These are phyloP conservation scores for Cettia cetti DNA, from an alignment of 2,113 vertebrate species.

Conservation along the genomic window DNA sequence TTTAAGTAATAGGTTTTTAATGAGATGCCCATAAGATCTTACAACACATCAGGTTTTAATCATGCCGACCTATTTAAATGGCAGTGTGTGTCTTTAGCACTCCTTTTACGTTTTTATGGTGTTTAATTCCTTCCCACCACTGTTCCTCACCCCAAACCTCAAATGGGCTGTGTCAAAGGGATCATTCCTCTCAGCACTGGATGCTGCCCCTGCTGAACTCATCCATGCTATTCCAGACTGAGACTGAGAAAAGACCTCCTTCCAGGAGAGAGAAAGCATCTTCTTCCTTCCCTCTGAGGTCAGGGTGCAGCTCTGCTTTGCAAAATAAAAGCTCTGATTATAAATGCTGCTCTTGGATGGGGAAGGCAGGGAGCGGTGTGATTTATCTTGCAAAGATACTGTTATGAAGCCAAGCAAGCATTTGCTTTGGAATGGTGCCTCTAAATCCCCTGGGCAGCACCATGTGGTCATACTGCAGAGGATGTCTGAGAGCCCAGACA, in stretches of 20 bases:
- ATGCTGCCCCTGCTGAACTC: not conserved
- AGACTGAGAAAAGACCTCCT: not conserved
- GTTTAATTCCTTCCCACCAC: constrained; percentile 32
- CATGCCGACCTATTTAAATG: constrained; percentile 3
- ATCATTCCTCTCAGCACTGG: not conserved
- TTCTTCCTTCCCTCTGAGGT: not conserved
- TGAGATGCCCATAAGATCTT: constrained; percentile 52
- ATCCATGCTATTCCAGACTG: not conserved
- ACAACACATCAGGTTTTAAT: constrained; percentile 53
- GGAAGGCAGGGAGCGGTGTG: not conserved
- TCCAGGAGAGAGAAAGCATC: not conserved
- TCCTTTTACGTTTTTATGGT: constrained; percentile 5
- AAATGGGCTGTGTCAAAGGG: constrained; percentile 6
- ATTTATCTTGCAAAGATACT: not conserved
- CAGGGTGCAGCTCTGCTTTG: not conserved
- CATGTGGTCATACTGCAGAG: not conserved
- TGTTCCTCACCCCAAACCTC: not conserved
- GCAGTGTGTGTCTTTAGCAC: constrained; percentile 9
- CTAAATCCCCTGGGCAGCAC: not conserved
- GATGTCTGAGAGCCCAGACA: not conserved
- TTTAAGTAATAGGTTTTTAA: constrained; percentile 63
- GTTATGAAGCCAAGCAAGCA: not conserved
- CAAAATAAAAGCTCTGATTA: not conserved
- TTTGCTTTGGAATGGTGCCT: not conserved
- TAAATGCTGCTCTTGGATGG: not conserved